A percentile compares a stretch with the other conserved stretches of the same genome.
Evolutionary conservation across 2,113 vertebrate genomes (phyloP).

Genomic region (Diphyllodes magnificus): DNA sequence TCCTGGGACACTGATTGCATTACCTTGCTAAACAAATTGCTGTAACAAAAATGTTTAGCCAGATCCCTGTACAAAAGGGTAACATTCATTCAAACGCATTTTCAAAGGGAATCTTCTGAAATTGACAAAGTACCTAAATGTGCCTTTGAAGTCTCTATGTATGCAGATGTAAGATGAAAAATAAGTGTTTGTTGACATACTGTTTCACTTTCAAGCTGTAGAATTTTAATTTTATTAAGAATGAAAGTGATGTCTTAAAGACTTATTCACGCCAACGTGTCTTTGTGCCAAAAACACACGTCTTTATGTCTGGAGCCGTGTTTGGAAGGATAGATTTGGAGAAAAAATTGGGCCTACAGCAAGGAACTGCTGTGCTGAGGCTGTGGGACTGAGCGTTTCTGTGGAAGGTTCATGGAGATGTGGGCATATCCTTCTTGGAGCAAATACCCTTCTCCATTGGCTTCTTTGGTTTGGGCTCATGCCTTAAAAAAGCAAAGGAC

Average conservation of each 20-base stretch:
- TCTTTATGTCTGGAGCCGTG: neutral
- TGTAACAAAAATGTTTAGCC: constrained; percentile 33
- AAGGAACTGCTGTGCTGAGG: neutral
- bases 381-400: neutral
- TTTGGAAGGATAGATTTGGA: neutral
- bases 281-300: neutral
- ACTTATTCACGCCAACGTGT: neutral
- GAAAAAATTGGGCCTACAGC: neutral
- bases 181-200: neutral
- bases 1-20: constrained; percentile 9
- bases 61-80: neutral
- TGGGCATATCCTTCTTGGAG: neutral
- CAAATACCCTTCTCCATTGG: neutral
- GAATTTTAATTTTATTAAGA: neutral
- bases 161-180: neutral
- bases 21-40: constrained; percentile 32
- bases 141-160: neutral
- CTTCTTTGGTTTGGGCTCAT: neutral
- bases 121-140: neutral
- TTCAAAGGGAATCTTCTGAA: neutral
- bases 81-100: neutral
- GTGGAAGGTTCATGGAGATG: neutral
- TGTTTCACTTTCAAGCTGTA: neutral
- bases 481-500: neutral
- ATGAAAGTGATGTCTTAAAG: neutral